phyloP scores from a whole-genome alignment of 1,140 invertebrate species.

The Limonius californicus region DNA sequence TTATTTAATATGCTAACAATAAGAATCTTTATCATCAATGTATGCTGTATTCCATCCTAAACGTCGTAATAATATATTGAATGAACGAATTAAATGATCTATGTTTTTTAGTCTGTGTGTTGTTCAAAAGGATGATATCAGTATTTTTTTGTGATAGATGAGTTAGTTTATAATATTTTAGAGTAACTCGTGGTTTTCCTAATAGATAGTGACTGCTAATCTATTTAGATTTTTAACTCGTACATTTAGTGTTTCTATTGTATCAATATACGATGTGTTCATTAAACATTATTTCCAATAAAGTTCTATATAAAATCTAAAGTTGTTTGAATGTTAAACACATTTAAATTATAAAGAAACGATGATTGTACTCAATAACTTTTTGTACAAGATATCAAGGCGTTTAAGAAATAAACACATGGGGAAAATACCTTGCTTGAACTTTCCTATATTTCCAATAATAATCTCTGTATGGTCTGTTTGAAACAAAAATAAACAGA shows the following conservation, averaged over 20 bases:
- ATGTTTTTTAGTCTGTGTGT: neutral
- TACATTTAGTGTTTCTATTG: neutral
- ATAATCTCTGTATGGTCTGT: too few species aligned
- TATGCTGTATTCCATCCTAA: neutral
- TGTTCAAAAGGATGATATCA: neutral
- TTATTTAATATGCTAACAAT: too few species aligned
- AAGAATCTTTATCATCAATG: too few species aligned
- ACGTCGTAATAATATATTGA: neutral
- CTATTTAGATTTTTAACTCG: neutral
- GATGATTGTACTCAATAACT: too few species aligned
- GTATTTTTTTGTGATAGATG: constrained; percentile 1
- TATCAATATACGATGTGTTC: neutral
- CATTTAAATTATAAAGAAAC: too few species aligned
- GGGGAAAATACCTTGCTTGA: too few species aligned
- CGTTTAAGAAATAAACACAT: too few species aligned
- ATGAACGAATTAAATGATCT: neutral
- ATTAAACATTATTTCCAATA: constrained; percentile 1
- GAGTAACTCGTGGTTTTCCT: neutral
- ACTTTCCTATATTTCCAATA: too few species aligned
- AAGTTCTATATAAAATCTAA: neutral
- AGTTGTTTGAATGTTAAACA: too few species aligned
- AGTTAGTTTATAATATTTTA: neutral
- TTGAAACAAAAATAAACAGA: too few species aligned
- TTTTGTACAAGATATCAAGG: too few species aligned
- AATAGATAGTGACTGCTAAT: neutral